A percentile compares a stretch with the other conserved stretches of the same genome.
phyloP scores from a whole-genome alignment of 2,888 invertebrate species.

The Leucozona laternaria region DNA sequence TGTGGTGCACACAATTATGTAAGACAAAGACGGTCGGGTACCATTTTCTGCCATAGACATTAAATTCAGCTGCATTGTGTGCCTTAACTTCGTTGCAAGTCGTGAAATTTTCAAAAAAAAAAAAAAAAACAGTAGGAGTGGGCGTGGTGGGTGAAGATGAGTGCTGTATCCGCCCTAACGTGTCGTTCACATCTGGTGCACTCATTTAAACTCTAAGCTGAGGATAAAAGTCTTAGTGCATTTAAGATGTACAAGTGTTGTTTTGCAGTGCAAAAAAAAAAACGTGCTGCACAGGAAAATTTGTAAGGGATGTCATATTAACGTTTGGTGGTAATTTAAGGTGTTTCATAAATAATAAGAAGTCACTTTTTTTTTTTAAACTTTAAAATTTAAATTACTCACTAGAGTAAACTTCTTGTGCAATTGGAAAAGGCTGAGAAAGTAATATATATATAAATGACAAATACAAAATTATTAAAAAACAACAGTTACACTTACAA shows the following conservation, averaged over 20 bases:
- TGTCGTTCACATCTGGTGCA: slow-evolving; percentile 7
- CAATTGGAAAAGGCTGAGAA: no score
- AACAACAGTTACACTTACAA: no score
- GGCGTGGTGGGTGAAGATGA: slow-evolving; percentile 1
- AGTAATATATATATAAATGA: no score
- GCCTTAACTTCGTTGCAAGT: background rate
- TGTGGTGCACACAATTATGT: slow-evolving; percentile 23
- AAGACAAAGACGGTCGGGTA: background rate
- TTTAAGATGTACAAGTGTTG: background rate
- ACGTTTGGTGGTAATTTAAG: no score
- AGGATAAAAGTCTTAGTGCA: background rate
- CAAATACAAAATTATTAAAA: no score
- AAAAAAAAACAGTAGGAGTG: background rate
- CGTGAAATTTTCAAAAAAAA: background rate
- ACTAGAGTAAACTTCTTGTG: no score
- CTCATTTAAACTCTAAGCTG: background rate
- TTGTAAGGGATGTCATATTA: no score
- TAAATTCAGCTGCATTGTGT: slow-evolving; percentile 6
- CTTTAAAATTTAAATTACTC: no score
- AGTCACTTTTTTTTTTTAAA: no score
- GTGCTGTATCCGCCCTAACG: background rate
- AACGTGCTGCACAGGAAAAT: background rate
- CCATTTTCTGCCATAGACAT: background rate
- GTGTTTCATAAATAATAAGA: no score
- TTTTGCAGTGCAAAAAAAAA: background rate